Conservation (phyloP, 2,113 vertebrate genomes). For the Paralichthys olivaceus region DNA sequence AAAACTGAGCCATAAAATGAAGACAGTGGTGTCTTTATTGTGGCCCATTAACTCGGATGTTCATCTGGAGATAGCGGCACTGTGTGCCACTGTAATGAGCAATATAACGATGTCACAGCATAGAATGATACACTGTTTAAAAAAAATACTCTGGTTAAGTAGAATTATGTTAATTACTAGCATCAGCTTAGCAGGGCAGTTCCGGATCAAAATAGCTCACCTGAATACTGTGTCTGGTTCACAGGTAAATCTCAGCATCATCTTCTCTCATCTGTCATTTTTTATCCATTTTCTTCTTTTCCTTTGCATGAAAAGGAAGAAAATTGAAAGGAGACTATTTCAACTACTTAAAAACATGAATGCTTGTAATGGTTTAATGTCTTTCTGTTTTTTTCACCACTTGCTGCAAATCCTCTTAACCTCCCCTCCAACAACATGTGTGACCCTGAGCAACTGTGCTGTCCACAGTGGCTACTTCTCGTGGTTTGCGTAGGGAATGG, state of each 20-base stretch:
- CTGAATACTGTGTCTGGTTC: slow-evolving; percentile 5
- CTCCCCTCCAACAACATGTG: slow-evolving; percentile 62
- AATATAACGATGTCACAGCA: slow-evolving; percentile 65
- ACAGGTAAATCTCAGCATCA: slow-evolving; percentile 12
- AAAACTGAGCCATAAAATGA: slow-evolving; percentile 81
- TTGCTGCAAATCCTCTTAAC: slow-evolving; percentile 37
- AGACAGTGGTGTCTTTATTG: slow-evolving; percentile 81
- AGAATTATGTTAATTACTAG: slow-evolving; percentile 64
- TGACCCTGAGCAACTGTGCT: slow-evolving; percentile 64
- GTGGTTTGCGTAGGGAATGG: slow-evolving; percentile 74
- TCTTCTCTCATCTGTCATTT: slow-evolving; percentile 7
- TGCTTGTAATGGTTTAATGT: background rate
- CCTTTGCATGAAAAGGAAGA: slow-evolving; percentile 1
- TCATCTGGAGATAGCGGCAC: slow-evolving; percentile 74
- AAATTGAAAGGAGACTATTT: slow-evolving; percentile 7
- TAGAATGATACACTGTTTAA: slow-evolving; percentile 64
- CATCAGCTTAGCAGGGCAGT: slow-evolving; percentile 36
- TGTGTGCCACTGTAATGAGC: slow-evolving; percentile 75
- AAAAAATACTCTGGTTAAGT: slow-evolving; percentile 59
- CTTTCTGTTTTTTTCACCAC: slow-evolving; percentile 19
- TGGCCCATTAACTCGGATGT: slow-evolving; percentile 79
- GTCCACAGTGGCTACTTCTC: slow-evolving; percentile 61
- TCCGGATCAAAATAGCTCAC: slow-evolving; percentile 16
- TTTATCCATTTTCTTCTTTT: slow-evolving; percentile 9
- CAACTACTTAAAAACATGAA: background rate